Conservation (phyloP, 2,888 invertebrate genomes). For the Apomyelois bistriatella region DNA sequence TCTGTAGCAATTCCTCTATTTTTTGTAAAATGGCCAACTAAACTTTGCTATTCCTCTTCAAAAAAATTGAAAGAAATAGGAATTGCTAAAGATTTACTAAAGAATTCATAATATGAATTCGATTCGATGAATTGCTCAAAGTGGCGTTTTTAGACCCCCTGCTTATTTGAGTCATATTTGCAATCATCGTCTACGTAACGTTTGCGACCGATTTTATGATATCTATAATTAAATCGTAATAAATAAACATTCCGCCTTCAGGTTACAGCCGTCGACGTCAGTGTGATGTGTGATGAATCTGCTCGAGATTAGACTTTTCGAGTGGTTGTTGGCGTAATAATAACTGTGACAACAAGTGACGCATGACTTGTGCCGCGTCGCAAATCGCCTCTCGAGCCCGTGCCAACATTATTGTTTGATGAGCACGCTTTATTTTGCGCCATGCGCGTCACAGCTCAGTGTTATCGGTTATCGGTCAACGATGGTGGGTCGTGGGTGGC, state of each 20-base stretch:
- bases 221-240: not conserved
- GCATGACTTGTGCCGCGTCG: slow-evolving; percentile 35
- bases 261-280: slow-evolving; percentile 54
- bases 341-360: slow-evolving; percentile 57
- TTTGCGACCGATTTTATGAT: no score
- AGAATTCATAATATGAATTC: no score
- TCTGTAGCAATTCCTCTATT: no score
- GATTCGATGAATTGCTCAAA: no score
- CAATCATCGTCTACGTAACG: no score
- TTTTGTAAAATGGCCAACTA: no score
- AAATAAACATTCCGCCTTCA: not conserved
- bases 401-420: slow-evolving; percentile 43
- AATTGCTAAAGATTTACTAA: no score
- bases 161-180: no score
- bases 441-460: slow-evolving; percentile 49
- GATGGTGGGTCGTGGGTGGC: slow-evolving; percentile 17
- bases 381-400: slow-evolving; percentile 28
- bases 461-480: slow-evolving; percentile 59
- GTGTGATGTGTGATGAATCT: slow-evolving; percentile 67
- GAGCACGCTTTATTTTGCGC: slow-evolving; percentile 44
- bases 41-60: no score
- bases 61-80: no score
- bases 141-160: no score
- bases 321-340: slow-evolving; percentile 60
- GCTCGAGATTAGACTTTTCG: slow-evolving; percentile 53